phyloP scores from a whole-genome alignment of 1,140 invertebrate genomes.

The Aphaenogaster floridana region DNA sequence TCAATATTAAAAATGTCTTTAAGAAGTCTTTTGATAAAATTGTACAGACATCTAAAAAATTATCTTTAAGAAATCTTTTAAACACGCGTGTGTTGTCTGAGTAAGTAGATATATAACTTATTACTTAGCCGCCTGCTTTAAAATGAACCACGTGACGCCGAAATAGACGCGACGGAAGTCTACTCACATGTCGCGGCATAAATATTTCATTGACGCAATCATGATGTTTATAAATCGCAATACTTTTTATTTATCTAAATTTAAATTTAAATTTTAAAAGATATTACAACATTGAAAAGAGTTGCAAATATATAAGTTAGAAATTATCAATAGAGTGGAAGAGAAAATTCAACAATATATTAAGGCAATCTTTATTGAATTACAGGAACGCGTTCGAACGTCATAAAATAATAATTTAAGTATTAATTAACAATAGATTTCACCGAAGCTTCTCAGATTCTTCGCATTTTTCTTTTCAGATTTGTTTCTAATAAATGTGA shows the following conservation, averaged over 20 bases:
- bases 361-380: neutral
- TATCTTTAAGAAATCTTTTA: neutral
- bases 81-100: neutral
- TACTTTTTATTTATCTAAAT: constrained; percentile 1
- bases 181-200: neutral
- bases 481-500: neutral
- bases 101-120: neutral
- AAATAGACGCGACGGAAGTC: constrained; percentile 40
- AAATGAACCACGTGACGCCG: neutral
- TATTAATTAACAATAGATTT: neutral
- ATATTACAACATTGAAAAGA: neutral
- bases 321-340: neutral
- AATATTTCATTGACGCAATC: constrained; percentile 50
- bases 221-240: constrained; percentile 5
- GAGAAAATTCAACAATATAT: neutral
- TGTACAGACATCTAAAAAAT: neutral
- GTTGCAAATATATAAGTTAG: neutral
- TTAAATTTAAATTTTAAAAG: neutral
- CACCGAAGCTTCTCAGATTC: neutral
- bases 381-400: neutral
- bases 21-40: neutral
- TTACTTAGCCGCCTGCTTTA: constrained; percentile 6
- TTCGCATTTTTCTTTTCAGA: neutral
- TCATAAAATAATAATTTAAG: neutral
- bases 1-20: neutral